These are phyloP conservation scores for Eulemur macaco DNA, from an alignment of 2,113 vertebrate species.

Conservation along the genomic window DNA sequence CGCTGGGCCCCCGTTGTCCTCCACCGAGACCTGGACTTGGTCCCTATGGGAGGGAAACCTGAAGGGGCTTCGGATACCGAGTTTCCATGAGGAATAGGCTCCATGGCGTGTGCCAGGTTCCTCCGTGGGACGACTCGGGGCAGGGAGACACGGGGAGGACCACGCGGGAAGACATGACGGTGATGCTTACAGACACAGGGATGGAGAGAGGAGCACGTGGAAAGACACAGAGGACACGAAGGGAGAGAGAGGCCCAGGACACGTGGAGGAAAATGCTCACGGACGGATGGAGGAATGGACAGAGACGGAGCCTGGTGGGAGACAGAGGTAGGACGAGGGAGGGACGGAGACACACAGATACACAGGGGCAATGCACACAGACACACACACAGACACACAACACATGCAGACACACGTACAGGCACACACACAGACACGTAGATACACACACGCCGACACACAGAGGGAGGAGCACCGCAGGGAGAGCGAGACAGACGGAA, in stretches of 20 bases:
- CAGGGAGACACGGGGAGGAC: too few species aligned
- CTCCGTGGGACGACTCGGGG: accelerated
- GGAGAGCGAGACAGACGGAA: background rate
- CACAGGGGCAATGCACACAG: too few species aligned
- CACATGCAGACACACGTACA: too few species aligned
- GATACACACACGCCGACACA: background rate
- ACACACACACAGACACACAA: too few species aligned
- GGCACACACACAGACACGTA: too few species aligned
- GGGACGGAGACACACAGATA: too few species aligned
- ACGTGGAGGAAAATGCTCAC: background rate
- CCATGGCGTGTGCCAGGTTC: accelerated
- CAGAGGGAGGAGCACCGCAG: too few species aligned
- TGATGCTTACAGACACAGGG: background rate
- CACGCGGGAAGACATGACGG: accelerated
- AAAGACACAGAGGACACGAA: too few species aligned
- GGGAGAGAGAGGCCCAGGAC: too few species aligned
- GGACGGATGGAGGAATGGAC: background rate
- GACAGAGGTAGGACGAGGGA: too few species aligned
- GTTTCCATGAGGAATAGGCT: accelerated
- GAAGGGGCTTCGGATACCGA: accelerated
- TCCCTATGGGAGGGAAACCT: accelerated
- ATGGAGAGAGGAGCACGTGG: background rate
- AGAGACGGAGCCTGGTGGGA: background rate
- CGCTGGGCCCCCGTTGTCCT: accelerated
- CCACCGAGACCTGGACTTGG: background rate